Percentiles rank a stretch among this genome's conserved stretches.
phyloP scores from a whole-genome alignment of 2,888 invertebrate species.

The Galerucella pusilla region DNA sequence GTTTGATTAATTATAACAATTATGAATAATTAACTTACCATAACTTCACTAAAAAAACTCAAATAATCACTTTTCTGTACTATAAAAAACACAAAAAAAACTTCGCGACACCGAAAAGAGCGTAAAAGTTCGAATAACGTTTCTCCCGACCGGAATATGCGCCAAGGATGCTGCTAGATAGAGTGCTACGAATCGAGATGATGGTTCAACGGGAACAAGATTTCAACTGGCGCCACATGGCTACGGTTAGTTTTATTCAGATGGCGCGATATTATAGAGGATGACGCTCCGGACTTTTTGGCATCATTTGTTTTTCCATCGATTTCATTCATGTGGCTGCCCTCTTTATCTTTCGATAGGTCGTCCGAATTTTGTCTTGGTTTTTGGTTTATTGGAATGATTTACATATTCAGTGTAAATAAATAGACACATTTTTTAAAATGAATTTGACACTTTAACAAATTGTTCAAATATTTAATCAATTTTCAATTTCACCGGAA shows the following conservation, averaged over 20 bases:
- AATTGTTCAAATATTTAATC: not conserved
- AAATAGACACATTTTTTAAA: not conserved
- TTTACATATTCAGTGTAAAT: not conserved
- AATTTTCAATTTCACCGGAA: not conserved
- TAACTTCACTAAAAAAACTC: not conserved
- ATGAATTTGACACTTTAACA: not conserved
- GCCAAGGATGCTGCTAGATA: slow-evolving; percentile 10
- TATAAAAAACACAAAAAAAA: not conserved
- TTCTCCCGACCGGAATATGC: slow-evolving; percentile 18
- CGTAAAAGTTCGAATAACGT: slow-evolving; percentile 1
- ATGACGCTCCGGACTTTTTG: slow-evolving; percentile 45
- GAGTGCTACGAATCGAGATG: slow-evolving; percentile 21
- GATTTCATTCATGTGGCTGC: slow-evolving; percentile 50
- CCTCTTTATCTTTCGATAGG: slow-evolving; percentile 36
- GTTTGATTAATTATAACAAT: no score
- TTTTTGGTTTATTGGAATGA: slow-evolving; percentile 3
- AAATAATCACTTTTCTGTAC: not conserved
- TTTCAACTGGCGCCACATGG: slow-evolving; percentile 58
- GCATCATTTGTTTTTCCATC: slow-evolving; percentile 50
- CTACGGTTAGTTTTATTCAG: slow-evolving; percentile 43
- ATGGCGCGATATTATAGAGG: slow-evolving; percentile 31
- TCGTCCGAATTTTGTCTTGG: slow-evolving; percentile 7
- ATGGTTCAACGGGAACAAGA: slow-evolving; percentile 49
- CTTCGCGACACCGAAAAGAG: not conserved
- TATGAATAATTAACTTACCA: not conserved